phyloP scores from a whole-genome alignment of 2,888 invertebrate genomes.

The Creontiades dilutus region DNA sequence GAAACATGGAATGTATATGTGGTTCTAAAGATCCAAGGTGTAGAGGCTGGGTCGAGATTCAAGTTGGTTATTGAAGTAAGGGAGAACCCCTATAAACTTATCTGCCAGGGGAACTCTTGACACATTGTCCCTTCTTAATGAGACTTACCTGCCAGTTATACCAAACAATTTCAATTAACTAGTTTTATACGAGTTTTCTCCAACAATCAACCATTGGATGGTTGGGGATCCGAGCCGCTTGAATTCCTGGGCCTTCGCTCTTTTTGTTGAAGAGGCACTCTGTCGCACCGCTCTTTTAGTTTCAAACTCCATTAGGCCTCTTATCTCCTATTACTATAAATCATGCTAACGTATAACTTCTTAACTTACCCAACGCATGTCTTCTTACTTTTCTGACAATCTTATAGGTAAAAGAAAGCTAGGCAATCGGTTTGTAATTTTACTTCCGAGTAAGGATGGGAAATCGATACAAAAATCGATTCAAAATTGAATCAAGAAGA shows the following conservation, averaged over 20 bases:
- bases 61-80: conserved; percentile 58
- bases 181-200: conserved; percentile 71
- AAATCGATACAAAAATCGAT: no score
- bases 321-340: conserved; percentile 37
- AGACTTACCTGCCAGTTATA: conserved; percentile 71
- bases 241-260: conserved; percentile 48
- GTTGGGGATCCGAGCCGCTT: conserved; percentile 46
- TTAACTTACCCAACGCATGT: neutral
- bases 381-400: no score
- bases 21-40: neutral
- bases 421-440: no score
- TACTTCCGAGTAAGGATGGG: no score
- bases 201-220: conserved; percentile 58
- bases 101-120: conserved; percentile 60
- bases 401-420: no score
- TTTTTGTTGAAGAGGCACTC: conserved; percentile 42
- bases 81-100: conserved; percentile 60
- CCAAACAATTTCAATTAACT: conserved; percentile 73
- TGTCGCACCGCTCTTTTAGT: conserved; percentile 4
- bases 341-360: neutral
- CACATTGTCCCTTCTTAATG: conserved; percentile 72
- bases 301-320: conserved; percentile 51
- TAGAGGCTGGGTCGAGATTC: neutral
- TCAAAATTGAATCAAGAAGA: no score
- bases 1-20: neutral